Conservation (phyloP, 2,888 invertebrate species). For the Eutolmus rufibarbis region DNA sequence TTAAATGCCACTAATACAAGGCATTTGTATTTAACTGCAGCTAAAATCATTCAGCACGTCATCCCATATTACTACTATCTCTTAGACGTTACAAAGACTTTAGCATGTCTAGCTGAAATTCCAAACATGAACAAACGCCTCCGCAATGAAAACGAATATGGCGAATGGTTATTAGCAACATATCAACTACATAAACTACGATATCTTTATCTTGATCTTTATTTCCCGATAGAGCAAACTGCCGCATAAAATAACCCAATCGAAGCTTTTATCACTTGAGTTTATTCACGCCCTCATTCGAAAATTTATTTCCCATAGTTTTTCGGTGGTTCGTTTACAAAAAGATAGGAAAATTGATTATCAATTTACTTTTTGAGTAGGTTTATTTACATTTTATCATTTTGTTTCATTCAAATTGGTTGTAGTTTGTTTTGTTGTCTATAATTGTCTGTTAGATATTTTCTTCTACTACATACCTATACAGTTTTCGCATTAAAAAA, state of each 20-base stretch:
- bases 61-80: neutral
- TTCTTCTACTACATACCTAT: too few relatives aligned
- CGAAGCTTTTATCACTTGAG: neutral
- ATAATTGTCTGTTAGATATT: neutral
- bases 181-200: neutral
- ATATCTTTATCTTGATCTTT: neutral
- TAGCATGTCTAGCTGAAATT: neutral
- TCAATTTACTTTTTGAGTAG: neutral
- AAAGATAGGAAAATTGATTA: neutral
- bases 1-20: too few relatives aligned
- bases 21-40: neutral
- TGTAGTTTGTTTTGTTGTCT: neutral
- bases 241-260: neutral
- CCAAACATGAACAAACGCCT: neutral
- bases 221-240: neutral
- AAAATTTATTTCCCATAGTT: neutral
- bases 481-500: too few relatives aligned
- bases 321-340: neutral
- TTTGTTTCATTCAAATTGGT: neutral
- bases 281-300: neutral
- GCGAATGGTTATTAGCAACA: neutral
- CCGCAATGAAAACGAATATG: neutral
- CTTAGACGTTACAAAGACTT: neutral
- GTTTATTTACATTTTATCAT: neutral
- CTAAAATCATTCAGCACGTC: neutral